phyloP scores from a whole-genome alignment of 1,140 invertebrate genomes.

The Procambarus virginalis region DNA sequence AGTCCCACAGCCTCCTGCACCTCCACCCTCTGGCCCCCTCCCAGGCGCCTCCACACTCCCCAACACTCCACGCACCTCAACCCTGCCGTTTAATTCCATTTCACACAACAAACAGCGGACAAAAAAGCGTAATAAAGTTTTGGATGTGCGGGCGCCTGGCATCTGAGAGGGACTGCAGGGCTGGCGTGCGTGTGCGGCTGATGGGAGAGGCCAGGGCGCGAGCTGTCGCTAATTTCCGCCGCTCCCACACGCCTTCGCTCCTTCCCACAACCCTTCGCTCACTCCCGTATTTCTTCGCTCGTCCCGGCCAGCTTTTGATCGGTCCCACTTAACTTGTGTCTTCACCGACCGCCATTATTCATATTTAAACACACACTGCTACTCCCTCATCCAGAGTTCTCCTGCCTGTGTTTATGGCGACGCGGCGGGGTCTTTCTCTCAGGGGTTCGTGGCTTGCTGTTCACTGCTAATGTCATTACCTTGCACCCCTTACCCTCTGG shows the following conservation, averaged over 20 bases:
- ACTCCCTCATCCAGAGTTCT: constrained; percentile 25
- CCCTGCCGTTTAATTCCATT: constrained; percentile 19
- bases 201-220: constrained; percentile 61
- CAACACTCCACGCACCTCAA: constrained; percentile 13
- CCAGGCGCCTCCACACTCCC: neutral
- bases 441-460: neutral
- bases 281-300: constrained; percentile 49
- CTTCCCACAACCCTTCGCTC: constrained; percentile 47
- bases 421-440: neutral
- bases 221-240: constrained; percentile 68
- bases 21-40: constrained; percentile 5
- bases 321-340: constrained; percentile 64
- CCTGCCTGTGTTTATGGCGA: neutral
- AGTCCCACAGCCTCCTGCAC: constrained; percentile 47
- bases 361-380: constrained; percentile 57
- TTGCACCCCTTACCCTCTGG: constrained; percentile 38
- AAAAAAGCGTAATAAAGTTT: constrained; percentile 43
- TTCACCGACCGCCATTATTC: constrained; percentile 55
- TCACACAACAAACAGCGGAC: constrained; percentile 17
- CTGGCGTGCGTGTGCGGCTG: constrained; percentile 64
- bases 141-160: constrained; percentile 56
- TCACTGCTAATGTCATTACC: constrained; percentile 27
- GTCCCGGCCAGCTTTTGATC: constrained; percentile 59
- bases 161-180: constrained; percentile 58
- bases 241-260: constrained; percentile 55